Percentiles rank a stretch among this genome's conserved stretches.
These are phyloP conservation scores for Dasyprocta punctata DNA, from an alignment of 2,113 vertebrate species.

Conservation along the genomic window DNA sequence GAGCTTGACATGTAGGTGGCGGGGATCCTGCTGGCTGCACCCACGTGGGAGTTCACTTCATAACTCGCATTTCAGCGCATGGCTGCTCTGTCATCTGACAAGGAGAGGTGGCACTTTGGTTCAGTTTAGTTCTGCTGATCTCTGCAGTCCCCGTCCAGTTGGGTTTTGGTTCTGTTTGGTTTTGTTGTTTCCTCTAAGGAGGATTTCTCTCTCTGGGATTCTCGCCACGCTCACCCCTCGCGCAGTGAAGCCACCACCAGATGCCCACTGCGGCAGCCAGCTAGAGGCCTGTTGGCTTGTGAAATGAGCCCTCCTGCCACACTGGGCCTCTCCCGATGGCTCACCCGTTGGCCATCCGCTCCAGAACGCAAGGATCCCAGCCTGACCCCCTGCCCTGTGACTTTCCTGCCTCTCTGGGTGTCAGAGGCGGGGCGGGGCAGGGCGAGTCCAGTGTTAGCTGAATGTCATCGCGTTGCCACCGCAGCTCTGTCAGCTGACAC, in stretches of 20 bases:
- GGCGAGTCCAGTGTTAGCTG: slow-evolving; percentile 57
- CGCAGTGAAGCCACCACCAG: neutral
- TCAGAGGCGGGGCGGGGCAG: slow-evolving; percentile 68
- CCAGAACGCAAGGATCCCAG: neutral
- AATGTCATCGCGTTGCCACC: slow-evolving; percentile 77
- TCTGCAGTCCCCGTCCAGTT: neutral
- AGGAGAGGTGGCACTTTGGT: slow-evolving; percentile 80
- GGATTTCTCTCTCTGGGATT: slow-evolving; percentile 28
- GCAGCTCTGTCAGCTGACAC: slow-evolving; percentile 58
- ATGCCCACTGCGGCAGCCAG: slow-evolving; percentile 19
- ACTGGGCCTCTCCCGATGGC: slow-evolving; percentile 65
- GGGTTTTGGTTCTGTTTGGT: neutral
- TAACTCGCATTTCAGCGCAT: slow-evolving; percentile 51
- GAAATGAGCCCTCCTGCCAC: slow-evolving; percentile 82
- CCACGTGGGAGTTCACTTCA: slow-evolving; percentile 75
- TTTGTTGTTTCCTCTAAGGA: neutral
- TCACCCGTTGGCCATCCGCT: neutral
- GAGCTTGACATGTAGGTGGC: slow-evolving; percentile 63
- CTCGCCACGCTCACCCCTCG: neutral
- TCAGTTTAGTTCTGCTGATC: slow-evolving; percentile 44
- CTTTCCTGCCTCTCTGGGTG: neutral
- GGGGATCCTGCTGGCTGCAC: slow-evolving; percentile 75
- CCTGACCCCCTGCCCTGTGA: neutral
- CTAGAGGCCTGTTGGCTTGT: slow-evolving; percentile 79
- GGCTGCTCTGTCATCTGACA: slow-evolving; percentile 72